These are phyloP conservation scores for Melanotaenia duboulayi DNA, from an alignment of 2,113 vertebrate species.

Conservation along the genomic window DNA sequence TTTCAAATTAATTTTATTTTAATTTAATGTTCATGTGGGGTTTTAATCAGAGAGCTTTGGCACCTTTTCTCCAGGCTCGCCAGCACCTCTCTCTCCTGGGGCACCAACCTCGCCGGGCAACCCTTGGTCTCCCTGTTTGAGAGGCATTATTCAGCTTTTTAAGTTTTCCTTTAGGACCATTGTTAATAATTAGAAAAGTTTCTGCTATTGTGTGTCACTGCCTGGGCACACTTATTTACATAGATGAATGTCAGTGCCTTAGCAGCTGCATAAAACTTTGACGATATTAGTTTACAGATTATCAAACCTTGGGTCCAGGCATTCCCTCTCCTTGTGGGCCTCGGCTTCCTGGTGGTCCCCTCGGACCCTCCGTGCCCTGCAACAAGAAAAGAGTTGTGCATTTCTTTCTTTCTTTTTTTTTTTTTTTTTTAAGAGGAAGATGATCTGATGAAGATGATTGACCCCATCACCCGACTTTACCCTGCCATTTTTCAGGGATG, in stretches of 20 bases:
- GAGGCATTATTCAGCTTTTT: background rate
- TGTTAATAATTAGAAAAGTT: no score
- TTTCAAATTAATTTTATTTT: background rate
- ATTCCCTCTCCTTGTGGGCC: slow-evolving; percentile 86
- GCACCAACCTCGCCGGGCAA: slow-evolving; percentile 86
- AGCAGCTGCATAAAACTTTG: no score
- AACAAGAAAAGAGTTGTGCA: background rate
- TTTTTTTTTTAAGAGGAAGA: no score
- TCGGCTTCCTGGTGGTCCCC: slow-evolving; percentile 83
- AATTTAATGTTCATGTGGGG: background rate
- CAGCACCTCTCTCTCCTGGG: slow-evolving; percentile 84
- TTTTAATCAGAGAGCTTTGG: background rate
- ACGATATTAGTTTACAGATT: no score
- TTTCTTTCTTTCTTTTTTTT: no score
- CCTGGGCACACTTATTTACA: no score
- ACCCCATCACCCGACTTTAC: no score
- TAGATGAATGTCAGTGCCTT: no score
- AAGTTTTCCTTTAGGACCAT: no score
- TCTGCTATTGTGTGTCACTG: no score
- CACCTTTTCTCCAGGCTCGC: slow-evolving; percentile 86
- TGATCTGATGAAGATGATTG: no score
- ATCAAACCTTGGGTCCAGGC: slow-evolving; percentile 87
- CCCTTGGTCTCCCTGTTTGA: slow-evolving; percentile 84
- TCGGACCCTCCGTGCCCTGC: slow-evolving; percentile 87
- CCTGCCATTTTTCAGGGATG: no score